A percentile compares a stretch with the other conserved stretches of the same genome.
These are phyloP conservation scores for Sus cebifrons DNA, from an alignment of 2,797 vertebrate genomes.

Conservation along the genomic window DNA sequence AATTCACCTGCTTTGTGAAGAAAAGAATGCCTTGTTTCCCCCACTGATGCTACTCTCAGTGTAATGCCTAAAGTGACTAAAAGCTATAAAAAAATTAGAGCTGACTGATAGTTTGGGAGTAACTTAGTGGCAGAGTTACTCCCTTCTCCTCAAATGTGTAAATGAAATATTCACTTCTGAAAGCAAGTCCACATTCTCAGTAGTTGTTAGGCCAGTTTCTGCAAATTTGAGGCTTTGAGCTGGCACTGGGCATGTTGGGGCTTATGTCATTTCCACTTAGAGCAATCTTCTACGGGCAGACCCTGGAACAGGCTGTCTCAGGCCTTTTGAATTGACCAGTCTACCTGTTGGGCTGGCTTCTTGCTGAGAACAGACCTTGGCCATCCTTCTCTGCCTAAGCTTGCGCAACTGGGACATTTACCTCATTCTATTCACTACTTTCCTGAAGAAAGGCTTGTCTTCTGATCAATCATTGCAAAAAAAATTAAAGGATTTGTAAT, in stretches of 20 bases:
- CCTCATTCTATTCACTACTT: background rate
- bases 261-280: background rate
- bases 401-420: background rate
- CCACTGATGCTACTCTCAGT: background rate
- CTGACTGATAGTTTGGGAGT: background rate
- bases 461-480: background rate
- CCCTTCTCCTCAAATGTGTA: background rate
- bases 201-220: background rate
- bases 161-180: background rate
- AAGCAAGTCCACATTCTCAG: background rate
- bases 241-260: background rate
- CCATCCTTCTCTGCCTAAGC: background rate
- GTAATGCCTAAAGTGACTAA: background rate
- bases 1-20: background rate
- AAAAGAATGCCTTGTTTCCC: background rate
- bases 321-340: background rate
- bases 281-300: background rate
- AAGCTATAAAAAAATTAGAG: background rate
- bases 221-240: background rate
- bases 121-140: background rate
- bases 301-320: background rate
- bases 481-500: conserved; percentile 3
- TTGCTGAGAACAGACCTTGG: background rate
- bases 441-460: background rate
- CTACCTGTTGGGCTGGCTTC: background rate